Evolutionary conservation across 2,888 invertebrate species (phyloP).

Genomic region (Tromatobia lineatoria): DNA sequence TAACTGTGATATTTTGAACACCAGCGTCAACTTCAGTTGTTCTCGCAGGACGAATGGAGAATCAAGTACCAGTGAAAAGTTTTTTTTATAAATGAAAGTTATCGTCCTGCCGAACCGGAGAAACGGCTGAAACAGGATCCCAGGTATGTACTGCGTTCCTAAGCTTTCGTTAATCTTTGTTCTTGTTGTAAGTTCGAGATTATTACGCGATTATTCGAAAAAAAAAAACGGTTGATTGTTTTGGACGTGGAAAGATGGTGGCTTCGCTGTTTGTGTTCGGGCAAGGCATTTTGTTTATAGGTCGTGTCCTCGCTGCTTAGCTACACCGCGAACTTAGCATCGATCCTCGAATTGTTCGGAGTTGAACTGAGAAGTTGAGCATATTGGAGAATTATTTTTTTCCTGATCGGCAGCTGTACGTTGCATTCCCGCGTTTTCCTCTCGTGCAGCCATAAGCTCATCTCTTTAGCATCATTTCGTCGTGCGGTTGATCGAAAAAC

Average conservation of each 20-base stretch:
- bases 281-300: constrained; percentile 1
- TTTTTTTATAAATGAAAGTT: constrained; percentile 60
- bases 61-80: constrained; percentile 61
- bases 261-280: constrained; percentile 17
- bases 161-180: not conserved
- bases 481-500: not conserved
- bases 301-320: not conserved
- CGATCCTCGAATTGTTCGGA: not conserved
- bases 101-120: constrained; percentile 49
- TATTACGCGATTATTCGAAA: not conserved
- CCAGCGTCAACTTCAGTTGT: constrained; percentile 81
- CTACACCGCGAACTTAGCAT: not conserved
- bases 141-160: constrained; percentile 49
- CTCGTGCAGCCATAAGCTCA: constrained; percentile 10
- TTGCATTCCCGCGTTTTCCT: constrained; percentile 60
- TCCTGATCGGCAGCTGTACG: not conserved
- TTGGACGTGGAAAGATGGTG: constrained; percentile 20
- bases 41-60: constrained; percentile 72
- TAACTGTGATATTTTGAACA: constrained; percentile 81
- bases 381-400: not conserved
- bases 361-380: not conserved
- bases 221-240: constrained; percentile 7
- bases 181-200: not conserved
- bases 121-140: constrained; percentile 46
- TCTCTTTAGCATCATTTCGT: not conserved